These are phyloP conservation scores for Zaprionus davidi DNA, from an alignment of 1,140 invertebrate species.

Conservation along the genomic window DNA sequence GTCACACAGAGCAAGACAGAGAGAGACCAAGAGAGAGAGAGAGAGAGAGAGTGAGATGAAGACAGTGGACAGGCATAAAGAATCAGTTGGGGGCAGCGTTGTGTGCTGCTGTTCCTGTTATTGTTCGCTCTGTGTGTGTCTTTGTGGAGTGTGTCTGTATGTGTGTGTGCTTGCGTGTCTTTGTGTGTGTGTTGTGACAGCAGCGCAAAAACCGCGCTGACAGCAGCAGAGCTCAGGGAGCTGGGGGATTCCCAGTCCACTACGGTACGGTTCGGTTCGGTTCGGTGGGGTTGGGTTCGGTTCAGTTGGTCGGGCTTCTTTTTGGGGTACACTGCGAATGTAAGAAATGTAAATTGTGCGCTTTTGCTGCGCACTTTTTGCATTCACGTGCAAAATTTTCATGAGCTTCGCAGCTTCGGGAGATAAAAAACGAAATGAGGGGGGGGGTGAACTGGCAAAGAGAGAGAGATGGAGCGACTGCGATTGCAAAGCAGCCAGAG, in stretches of 20 bases:
- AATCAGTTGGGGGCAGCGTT: constrained; percentile 36
- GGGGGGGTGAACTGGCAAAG: neutral
- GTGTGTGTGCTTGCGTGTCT: neutral
- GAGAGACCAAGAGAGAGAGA: neutral
- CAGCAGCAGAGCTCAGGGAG: constrained; percentile 57
- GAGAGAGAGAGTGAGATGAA: constrained; percentile 8
- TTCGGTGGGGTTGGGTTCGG: neutral
- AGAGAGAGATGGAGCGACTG: neutral
- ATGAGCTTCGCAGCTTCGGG: constrained; percentile 52
- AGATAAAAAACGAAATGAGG: constrained; percentile 20
- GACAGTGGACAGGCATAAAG: constrained; percentile 28
- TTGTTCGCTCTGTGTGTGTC: constrained; percentile 31
- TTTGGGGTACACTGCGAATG: constrained; percentile 56
- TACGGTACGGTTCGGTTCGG: neutral
- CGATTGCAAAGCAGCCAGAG: constrained; percentile 17
- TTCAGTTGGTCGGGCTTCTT: constrained; percentile 25
- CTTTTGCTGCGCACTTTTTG: constrained; percentile 68
- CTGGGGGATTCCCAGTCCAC: constrained; percentile 43
- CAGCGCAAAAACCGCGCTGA: constrained; percentile 77
- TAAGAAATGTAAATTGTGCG: constrained; percentile 80
- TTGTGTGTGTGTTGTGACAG: constrained; percentile 72
- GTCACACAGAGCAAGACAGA: constrained; percentile 41
- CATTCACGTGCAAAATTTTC: constrained; percentile 77
- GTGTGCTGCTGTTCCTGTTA: constrained; percentile 38
- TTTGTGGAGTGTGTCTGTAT: constrained; percentile 28